Base-by-base conservation (phyloP, 2,888 invertebrate genomes). In the Drosophila helvetica region DNA sequence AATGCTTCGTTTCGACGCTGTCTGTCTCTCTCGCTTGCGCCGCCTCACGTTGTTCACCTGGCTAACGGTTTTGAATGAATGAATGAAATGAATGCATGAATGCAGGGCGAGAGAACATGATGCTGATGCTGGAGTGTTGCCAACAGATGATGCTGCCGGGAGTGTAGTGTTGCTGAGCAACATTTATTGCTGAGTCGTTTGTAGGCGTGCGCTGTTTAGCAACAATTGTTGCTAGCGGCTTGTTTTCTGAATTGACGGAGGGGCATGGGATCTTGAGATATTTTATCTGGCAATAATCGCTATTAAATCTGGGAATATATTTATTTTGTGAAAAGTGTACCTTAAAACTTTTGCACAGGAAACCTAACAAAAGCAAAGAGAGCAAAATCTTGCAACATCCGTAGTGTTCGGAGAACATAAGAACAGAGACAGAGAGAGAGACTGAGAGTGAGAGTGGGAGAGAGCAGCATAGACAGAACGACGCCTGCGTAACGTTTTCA, bases 31-130 rank as follows among this genome's bases (percentile, higher is more conserved):
- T 60, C 45, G 66, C 53, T 68, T 72, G 72, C 74, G 70, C 77
- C 74, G 64, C 70, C 72, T 38, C 43, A 58, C 51, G 82, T 74
- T 84, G 79, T 87, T 81, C 72, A 84, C 87, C 84, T 85, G 84
- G 79, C 85, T 79, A 85, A 75, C 79, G 83, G 38, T 38, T 38
- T 38, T 38, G 38, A 38, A 38, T 38, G 38, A 38, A 38, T 38
- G 38, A 38, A 46, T 46, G 17, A 38, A 38, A 38, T 38, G 38
- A 38, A 38, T n/a, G 38, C 38, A 38, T 38, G 38, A 38, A 38
- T 38, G 38, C 38, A 38, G 38, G 38, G 38, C 38, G 15, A 15
- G 15, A 38, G 38, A 38, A 38, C 38, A 38, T 38, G 38, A n/a
- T 38, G 38, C 38, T 38, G 38, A 38, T 38, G 38, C 38, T 38